A percentile compares a stretch with the other conserved stretches of the same genome.
Conservation (phyloP, 2,113 vertebrate species). For the Raja brachyura region DNA sequence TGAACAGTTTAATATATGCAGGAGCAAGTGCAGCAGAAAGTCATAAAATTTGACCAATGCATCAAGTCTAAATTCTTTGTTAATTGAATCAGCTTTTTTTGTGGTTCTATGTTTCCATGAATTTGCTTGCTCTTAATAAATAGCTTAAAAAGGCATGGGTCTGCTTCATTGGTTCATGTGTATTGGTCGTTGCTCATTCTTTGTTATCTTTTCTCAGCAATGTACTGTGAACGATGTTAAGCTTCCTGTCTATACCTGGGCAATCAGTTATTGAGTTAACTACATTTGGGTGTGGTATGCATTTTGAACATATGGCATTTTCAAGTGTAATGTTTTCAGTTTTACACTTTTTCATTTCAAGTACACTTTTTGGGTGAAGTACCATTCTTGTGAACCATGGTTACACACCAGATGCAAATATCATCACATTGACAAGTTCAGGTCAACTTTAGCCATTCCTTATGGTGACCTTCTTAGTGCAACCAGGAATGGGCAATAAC, state of each 20-base stretch:
- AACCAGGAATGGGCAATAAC: background rate
- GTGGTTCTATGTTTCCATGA: background rate
- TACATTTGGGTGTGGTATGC: background rate
- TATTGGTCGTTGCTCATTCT: background rate
- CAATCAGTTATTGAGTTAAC: background rate
- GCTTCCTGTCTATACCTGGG: background rate
- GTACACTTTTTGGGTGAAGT: background rate
- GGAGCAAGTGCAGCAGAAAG: background rate
- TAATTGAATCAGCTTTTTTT: background rate
- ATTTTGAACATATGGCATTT: background rate
- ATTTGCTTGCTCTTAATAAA: background rate
- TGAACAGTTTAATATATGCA: background rate
- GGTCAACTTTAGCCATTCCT: background rate
- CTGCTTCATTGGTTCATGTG: background rate
- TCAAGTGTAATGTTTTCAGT: background rate
- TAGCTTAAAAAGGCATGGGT: background rate
- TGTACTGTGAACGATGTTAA: background rate
- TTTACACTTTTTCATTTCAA: background rate
- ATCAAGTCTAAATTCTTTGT: background rate
- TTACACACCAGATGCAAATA: background rate
- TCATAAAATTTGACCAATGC: background rate
- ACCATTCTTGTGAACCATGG: background rate
- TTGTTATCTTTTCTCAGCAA: background rate
- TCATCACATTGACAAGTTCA: background rate
- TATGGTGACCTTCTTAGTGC: background rate